Conservation (phyloP, 2,113 vertebrate genomes). For the Aix galericulata region DNA sequence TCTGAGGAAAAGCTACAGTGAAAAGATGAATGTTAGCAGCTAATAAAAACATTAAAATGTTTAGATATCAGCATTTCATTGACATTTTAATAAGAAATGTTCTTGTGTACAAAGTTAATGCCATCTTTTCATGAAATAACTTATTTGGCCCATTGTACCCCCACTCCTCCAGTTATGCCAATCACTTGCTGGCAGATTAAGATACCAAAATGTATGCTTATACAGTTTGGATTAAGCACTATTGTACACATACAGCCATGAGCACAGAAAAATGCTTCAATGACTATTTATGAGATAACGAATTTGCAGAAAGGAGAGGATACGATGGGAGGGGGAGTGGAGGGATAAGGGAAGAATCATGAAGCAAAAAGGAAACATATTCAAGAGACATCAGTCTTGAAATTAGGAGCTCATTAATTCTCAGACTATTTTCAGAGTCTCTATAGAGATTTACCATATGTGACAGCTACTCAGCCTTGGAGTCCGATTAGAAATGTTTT, state of each 20-base stretch:
- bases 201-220: neutral
- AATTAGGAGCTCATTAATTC: slow-evolving; percentile 61
- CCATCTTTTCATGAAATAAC: neutral
- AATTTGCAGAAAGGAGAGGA: neutral
- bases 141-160: neutral
- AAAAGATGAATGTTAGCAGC: neutral
- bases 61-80: neutral
- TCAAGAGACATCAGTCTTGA: slow-evolving; percentile 5
- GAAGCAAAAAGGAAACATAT: neutral
- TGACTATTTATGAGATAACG: neutral
- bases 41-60: neutral
- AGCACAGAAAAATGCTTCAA: neutral
- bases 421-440: slow-evolving; percentile 39
- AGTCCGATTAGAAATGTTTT: slow-evolving; percentile 6
- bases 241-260: neutral
- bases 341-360: neutral
- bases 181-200: neutral
- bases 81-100: neutral
- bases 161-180: neutral
- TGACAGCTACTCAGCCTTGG: slow-evolving; percentile 25
- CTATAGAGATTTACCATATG: slow-evolving; percentile 18
- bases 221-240: neutral
- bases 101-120: neutral
- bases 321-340: neutral
- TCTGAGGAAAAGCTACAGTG: neutral